Percentiles rank a stretch among this genome's conserved stretches.
Evolutionary conservation across 1,140 invertebrate genomes (phyloP).

Genomic region (Cepaea nemoralis): DNA sequence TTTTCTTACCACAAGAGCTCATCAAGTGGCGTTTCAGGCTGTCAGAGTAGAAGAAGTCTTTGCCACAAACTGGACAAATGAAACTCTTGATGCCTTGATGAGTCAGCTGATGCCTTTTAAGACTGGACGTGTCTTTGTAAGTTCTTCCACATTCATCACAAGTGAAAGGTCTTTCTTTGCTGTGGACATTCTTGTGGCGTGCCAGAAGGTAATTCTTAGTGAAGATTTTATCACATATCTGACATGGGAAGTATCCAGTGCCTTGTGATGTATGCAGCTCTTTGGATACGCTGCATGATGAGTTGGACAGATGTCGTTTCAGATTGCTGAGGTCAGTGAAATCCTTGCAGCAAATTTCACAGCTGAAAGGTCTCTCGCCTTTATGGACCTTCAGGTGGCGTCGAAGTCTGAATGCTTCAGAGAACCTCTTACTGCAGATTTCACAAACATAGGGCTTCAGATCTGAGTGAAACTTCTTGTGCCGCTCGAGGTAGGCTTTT

Average conservation of each 20-base stretch:
- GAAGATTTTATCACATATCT: slow-evolving; percentile 27
- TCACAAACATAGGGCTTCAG: slow-evolving; percentile 37
- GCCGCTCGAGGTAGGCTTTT: slow-evolving; percentile 34
- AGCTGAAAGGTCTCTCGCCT: background rate
- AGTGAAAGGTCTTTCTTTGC: slow-evolving; percentile 19
- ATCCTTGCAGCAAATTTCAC: background rate
- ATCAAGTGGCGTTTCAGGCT: slow-evolving; percentile 31
- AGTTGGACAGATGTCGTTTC: background rate
- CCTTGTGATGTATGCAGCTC: background rate
- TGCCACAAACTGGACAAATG: slow-evolving; percentile 31
- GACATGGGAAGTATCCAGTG: background rate
- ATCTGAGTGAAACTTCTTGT: slow-evolving; percentile 33
- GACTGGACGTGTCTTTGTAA: slow-evolving; percentile 39
- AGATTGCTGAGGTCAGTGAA: background rate
- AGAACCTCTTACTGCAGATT: slow-evolving; percentile 32
- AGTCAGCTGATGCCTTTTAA: slow-evolving; percentile 19
- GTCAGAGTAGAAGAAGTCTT: slow-evolving; percentile 38
- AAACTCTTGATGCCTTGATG: slow-evolving; percentile 26
- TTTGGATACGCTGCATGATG: background rate
- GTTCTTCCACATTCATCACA: slow-evolving; percentile 24
- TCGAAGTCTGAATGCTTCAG: slow-evolving; percentile 32
- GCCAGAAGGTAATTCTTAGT: slow-evolving; percentile 32
- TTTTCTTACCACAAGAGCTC: slow-evolving; percentile 22
- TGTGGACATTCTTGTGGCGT: slow-evolving; percentile 34
- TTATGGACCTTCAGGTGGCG: slow-evolving; percentile 32